Conservation (phyloP, 2,797 vertebrate species). For the Hydrophis major region DNA sequence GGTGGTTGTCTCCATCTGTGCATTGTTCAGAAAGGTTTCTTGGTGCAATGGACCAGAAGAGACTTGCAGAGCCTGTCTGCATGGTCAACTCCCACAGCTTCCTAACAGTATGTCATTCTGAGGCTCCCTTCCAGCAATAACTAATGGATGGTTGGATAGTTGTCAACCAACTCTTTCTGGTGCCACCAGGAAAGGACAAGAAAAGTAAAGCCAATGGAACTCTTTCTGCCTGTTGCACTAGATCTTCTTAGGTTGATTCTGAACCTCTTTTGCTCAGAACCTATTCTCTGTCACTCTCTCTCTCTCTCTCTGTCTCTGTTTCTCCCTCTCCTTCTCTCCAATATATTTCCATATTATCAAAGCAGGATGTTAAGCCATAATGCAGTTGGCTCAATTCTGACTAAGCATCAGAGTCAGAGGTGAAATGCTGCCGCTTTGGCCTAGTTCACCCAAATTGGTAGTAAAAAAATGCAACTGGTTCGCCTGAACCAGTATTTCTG, state of each 20-base stretch:
- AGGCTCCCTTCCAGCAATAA: not conserved
- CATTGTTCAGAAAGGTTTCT: not conserved
- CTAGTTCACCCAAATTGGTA: too few species aligned
- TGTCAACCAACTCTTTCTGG: not conserved
- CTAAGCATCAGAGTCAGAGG: not conserved
- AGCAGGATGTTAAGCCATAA: not conserved
- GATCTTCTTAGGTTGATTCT: not conserved
- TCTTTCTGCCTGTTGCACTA: not conserved
- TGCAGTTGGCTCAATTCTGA: not conserved
- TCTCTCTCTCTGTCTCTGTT: too few species aligned
- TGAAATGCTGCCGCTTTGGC: too few species aligned
- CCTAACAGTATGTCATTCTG: not conserved
- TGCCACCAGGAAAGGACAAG: not conserved
- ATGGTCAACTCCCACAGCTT: not conserved
- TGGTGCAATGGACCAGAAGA: not conserved
- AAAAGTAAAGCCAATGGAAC: not conserved
- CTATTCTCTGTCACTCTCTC: not conserved
- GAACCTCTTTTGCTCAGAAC: not conserved
- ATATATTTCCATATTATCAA: not conserved
- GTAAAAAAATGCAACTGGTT: too few species aligned
- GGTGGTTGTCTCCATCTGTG: not conserved
- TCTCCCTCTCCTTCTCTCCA: not conserved
- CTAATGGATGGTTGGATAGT: not conserved
- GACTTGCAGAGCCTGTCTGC: not conserved
- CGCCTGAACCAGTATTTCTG: too few species aligned